Conservation (phyloP, 2,888 invertebrate genomes). For the Protonemura montana region DNA sequence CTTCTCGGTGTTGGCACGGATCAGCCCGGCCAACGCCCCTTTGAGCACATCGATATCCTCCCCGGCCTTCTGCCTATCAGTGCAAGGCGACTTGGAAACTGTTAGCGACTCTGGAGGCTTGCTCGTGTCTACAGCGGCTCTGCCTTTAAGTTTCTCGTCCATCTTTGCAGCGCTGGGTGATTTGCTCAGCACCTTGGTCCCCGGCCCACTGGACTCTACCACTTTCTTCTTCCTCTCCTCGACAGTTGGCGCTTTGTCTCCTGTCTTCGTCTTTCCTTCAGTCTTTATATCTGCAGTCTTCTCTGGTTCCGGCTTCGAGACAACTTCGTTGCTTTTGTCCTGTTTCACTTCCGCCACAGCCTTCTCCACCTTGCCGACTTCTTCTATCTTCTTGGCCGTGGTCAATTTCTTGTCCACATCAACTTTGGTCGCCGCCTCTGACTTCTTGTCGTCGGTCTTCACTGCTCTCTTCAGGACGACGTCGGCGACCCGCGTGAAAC, state of each 20-base stretch:
- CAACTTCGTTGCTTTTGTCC: not conserved
- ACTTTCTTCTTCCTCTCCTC: not conserved
- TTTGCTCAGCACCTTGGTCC: not conserved
- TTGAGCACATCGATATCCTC: conserved; percentile 9
- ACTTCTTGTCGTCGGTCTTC: not conserved
- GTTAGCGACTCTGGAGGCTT: not conserved
- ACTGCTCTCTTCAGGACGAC: too few species aligned
- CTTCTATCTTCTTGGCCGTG: conserved; percentile 3
- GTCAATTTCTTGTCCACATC: not conserved
- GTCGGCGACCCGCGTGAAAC: too few species aligned
- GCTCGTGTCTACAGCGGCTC: not conserved
- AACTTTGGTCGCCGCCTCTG: not conserved
- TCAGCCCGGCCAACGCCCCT: not conserved
- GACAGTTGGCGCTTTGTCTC: not conserved
- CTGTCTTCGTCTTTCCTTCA: not conserved
- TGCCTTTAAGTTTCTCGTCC: not conserved
- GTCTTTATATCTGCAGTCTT: not conserved
- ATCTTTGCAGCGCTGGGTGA: conserved; percentile 3
- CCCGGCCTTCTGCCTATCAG: not conserved
- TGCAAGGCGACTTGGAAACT: not conserved
- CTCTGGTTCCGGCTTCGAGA: not conserved
- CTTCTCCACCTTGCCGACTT: conserved; percentile 22
- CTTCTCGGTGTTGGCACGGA: conserved; percentile 12
- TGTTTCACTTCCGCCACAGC: too few species aligned
- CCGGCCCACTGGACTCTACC: not conserved